Conservation (phyloP, 2,113 vertebrate genomes). For the Heterotis niloticus region DNA sequence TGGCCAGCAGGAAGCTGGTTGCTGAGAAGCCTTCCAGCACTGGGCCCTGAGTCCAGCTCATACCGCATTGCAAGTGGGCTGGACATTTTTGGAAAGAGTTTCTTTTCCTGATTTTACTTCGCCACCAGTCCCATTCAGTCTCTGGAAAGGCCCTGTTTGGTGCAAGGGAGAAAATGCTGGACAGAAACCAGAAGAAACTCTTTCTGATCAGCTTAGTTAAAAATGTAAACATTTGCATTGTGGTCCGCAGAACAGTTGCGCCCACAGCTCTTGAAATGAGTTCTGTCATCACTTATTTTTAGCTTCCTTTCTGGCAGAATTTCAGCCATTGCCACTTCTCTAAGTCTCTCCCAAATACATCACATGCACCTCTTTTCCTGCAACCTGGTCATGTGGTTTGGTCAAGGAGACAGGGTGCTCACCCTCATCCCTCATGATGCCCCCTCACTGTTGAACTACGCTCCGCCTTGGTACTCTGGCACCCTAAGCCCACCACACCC, state of each 20-base stretch:
- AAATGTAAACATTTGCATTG: neutral
- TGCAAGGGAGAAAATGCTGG: neutral
- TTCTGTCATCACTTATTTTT: constrained; percentile 55
- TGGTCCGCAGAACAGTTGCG: neutral
- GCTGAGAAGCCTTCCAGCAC: no score
- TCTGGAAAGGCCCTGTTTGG: neutral
- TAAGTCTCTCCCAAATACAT: constrained; percentile 40
- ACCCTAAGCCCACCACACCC: neutral
- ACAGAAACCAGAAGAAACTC: neutral
- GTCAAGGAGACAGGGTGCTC: neutral
- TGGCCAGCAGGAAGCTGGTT: no score
- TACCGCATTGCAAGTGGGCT: no score
- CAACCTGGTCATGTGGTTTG: constrained; percentile 42
- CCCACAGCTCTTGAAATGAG: neutral
- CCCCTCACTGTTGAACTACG: neutral
- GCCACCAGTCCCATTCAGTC: neutral
- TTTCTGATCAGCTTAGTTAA: neutral
- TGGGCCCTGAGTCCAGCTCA: no score
- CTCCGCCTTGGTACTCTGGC: neutral
- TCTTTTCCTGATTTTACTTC: neutral
- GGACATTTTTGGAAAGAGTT: neutral
- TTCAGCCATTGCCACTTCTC: constrained; percentile 32
- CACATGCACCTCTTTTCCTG: constrained; percentile 38
- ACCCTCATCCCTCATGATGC: neutral
- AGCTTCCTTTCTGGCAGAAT: constrained; percentile 50